Evolutionary conservation across 2,113 vertebrate genomes (phyloP).

Genomic region (Odontophorus gujanensis): DNA sequence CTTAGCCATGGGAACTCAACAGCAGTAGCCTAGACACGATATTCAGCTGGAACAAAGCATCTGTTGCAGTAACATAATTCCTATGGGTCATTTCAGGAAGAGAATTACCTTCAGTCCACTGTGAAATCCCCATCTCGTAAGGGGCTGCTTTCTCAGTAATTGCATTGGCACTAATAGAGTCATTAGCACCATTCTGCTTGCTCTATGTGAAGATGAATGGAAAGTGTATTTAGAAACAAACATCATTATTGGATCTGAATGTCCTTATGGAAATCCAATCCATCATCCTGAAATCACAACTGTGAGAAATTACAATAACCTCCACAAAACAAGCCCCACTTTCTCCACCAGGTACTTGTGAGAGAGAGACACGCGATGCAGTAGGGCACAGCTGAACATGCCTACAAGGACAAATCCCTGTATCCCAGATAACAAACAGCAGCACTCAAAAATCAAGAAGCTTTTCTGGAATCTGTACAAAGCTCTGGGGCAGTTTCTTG

Average conservation of each 20-base stretch:
- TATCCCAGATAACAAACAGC: not conserved
- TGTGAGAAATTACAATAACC: conserved; percentile 24
- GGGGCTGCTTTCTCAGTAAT: not conserved
- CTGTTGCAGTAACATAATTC: not conserved
- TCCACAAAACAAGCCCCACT: not conserved
- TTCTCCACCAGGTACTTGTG: not conserved
- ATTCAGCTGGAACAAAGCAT: not conserved
- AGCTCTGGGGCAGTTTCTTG: not conserved
- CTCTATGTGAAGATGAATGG: not conserved
- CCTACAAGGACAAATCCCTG: not conserved
- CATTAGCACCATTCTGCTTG: not conserved
- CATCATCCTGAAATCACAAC: not conserved
- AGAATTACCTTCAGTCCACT: not conserved
- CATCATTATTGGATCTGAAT: not conserved
- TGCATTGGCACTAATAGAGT: not conserved
- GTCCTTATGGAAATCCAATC: conserved; percentile 15
- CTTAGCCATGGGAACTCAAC: not conserved
- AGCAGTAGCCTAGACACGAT: not conserved
- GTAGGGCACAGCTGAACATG: not conserved
- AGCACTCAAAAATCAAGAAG: not conserved
- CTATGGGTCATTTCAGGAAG: not conserved
- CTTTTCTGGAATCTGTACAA: not conserved
- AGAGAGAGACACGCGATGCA: not conserved
- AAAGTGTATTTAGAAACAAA: conserved; percentile 9
- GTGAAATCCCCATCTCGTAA: not conserved